Conservation (phyloP, 2,797 vertebrate genomes). For the Oreortyx pictus region DNA sequence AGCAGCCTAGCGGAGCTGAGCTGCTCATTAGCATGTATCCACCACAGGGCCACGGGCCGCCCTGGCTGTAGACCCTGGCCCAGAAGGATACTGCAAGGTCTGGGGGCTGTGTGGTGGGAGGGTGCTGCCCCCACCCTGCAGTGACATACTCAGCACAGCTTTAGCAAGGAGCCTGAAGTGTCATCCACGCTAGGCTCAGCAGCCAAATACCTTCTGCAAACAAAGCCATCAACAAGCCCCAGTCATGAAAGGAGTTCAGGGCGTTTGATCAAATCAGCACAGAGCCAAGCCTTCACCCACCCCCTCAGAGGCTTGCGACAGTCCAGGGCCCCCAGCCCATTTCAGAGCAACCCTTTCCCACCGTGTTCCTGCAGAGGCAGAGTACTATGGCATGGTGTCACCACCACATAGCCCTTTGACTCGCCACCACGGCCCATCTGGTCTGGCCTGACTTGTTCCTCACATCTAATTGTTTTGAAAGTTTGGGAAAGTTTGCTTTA, state of each 20-base stretch:
- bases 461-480: not conserved
- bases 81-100: too few species aligned
- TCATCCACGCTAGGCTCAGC: not conserved
- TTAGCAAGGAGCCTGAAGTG: not conserved
- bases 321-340: accelerated
- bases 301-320: not conserved
- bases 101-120: not conserved
- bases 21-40: not conserved
- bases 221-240: not conserved
- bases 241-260: not conserved
- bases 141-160: not conserved
- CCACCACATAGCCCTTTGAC: accelerated
- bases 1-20: not conserved
- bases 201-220: not conserved
- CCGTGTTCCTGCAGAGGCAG: not conserved
- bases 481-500: constrained; percentile 60
- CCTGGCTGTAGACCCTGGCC: not conserved
- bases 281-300: not conserved
- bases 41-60: not conserved
- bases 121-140: too few species aligned
- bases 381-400: not conserved
- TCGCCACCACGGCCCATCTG: not conserved
- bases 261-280: constrained; percentile 9
- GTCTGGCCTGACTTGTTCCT: not conserved
- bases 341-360: not conserved